Base-by-base conservation (phyloP, 1,140 invertebrate species). In the Hydropsyche tenuis region DNA sequence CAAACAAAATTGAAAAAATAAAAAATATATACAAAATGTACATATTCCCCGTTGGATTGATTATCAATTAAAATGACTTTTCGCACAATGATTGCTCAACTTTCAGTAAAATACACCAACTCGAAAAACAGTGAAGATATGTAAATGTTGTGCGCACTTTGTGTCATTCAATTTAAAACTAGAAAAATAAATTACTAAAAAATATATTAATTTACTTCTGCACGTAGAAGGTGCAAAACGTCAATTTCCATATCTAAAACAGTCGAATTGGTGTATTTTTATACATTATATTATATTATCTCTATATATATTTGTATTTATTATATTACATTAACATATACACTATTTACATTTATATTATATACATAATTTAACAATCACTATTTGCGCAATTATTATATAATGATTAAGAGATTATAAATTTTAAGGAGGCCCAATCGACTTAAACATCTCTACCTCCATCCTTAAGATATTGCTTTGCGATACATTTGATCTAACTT, bases 241-340 rank as follows among this genome's bases (percentile, higher is more conserved):
- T 60, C 7, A 9, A 25, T 60, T 60, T 60, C 23, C 56, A 60
- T 25, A 60, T 60, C 16, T 20, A 11, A 60, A 23, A 60, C 56
- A 60, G 23, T 25, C 56, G 56, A 60, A 60, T 60, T 60, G 56
- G 56, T 60, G 56, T 60, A 60, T 23, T 60, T 60, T 60, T 60
- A 18, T 60, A 11, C 25, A 23, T 23, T 53, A 18, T 53, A 18
- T 25, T 60, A 23, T 25, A 53, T 60, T 53, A 56, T 22, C 22
- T 60, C 14, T 4, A 60, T 20, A 22, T 60, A 48, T 37, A 16
- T n/a, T 48, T 48, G 45, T 48, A 48, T 48, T 48, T 14, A 48
- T 48, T 48, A 48, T n/a, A 14, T 6, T 48, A n/a, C 4, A 3
- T 48, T n/a, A 6, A 48, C 16, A 16, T 48, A 3, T 48, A 48